Percentiles rank a stretch among this genome's conserved stretches.
Conservation (phyloP, 2,113 vertebrate genomes). For the Stigmatopora argus region DNA sequence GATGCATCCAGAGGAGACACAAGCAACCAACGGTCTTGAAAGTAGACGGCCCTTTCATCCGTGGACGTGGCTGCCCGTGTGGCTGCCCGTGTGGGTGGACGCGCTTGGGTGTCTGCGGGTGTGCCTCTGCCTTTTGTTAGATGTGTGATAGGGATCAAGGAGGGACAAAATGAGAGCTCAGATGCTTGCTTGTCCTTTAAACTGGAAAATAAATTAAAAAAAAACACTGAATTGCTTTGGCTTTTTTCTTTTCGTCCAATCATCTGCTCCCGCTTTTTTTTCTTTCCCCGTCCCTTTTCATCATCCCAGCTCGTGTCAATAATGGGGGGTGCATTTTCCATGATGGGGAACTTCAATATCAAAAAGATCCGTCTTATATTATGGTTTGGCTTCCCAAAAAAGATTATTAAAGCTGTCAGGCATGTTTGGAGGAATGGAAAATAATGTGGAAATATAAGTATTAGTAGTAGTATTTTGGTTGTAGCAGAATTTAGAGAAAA, state of each 20-base stretch:
- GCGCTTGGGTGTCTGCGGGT: background rate
- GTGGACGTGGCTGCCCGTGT: constrained; percentile 3
- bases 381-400: constrained; percentile 25
- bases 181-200: constrained; percentile 32
- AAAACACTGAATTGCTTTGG: background rate
- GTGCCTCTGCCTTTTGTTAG: constrained; percentile 10
- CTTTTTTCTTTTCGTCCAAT: background rate
- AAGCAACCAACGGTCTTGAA: constrained; percentile 23
- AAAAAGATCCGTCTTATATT: constrained; percentile 16
- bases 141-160: constrained; percentile 39
- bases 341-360: constrained; percentile 10
- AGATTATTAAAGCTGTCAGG: background rate
- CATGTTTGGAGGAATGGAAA: background rate
- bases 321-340: constrained; percentile 29
- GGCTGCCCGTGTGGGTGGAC: background rate
- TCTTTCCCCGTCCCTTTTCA: background rate
- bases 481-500: background rate
- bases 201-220: constrained; percentile 14
- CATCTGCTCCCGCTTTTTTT: constrained; percentile 4
- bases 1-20: constrained; percentile 42
- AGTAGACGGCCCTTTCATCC: constrained; percentile 34
- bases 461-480: background rate
- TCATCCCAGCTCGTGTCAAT: constrained; percentile 17
- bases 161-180: constrained; percentile 25
- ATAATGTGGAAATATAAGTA: background rate